phyloP scores from a whole-genome alignment of 1,140 invertebrate genomes.

The Zaprionus lachaisei region DNA sequence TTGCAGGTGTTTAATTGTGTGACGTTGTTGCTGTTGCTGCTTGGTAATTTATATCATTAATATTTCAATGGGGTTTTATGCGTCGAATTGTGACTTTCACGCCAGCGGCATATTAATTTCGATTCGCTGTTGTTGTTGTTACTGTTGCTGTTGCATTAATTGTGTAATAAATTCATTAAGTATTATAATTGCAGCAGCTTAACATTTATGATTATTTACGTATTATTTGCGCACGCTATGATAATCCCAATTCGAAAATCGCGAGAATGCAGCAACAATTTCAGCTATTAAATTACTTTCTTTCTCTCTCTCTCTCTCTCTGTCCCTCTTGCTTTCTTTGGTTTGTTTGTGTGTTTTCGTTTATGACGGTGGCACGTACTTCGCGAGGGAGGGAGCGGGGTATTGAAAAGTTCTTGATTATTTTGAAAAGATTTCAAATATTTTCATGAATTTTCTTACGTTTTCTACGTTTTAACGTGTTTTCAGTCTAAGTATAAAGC shows the following conservation, averaged over 20 bases:
- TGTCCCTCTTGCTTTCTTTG: constrained; percentile 46
- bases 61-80: constrained; percentile 62
- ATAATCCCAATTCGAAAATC: constrained; percentile 24
- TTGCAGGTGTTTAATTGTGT: constrained; percentile 42
- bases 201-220: constrained; percentile 50
- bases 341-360: constrained; percentile 67
- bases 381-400: neutral
- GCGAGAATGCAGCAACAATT: constrained; percentile 49
- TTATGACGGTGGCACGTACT: neutral
- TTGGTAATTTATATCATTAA: constrained; percentile 67
- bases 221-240: constrained; percentile 19
- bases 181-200: constrained; percentile 70
- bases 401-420: neutral
- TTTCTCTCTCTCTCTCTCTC: constrained; percentile 20
- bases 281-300: constrained; percentile 54
- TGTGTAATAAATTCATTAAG: constrained; percentile 80
- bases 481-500: constrained; percentile 46
- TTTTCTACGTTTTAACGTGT: neutral
- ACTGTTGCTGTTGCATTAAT: constrained; percentile 51
- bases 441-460: neutral
- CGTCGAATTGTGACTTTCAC: constrained; percentile 70
- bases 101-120: constrained; percentile 69
- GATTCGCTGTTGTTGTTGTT: constrained; percentile 43
- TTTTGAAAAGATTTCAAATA: neutral
- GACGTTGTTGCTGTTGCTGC: constrained; percentile 23